Evolutionary conservation across 2,888 invertebrate species (phyloP), one percentile per base, ranked within the genome.

Genomic region (Diadromus collaris): DNA sequence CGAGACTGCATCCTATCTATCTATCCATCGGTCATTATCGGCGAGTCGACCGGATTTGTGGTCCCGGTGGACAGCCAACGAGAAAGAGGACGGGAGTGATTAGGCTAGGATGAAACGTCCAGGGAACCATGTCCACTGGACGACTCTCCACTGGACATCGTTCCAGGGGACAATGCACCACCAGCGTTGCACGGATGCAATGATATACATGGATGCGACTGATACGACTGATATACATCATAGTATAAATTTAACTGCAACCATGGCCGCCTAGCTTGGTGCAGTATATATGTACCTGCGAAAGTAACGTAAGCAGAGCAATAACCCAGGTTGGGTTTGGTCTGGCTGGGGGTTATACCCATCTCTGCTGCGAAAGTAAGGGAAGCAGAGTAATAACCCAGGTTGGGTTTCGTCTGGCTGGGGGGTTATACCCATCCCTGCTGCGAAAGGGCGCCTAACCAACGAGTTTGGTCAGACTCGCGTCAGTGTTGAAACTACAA

Each of bases 21-120:
- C 54, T 29, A 60, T 70, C 70, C 27, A 60, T 70, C 70, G 70
- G 60, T 70, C 70, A 70, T 70, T 70, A 70, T 60, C 70, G 60
- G 48, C 46, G 32, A 69, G 69, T 44, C 41, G 56, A 58, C 29
- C 16, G 69, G 29, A 41, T 69, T 67, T 56, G 58, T 69, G 58
- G 58, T 44, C 54, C 34, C 24, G 67, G 67, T 21, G 24, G 54
- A 24, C 34, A 51, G 34, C 21, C 38, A 27, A 51, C 41, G 41
- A 56, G 41, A 32, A 58, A 24, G 21, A 58, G 48, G 16, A 48
- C 19, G 60, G 44, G 60, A 60, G 48, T 58, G 58, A 69, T 69
- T 58, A 48, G 9, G 24, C 58, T 46, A 58, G 44, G 56, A 69
- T 69, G 38, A 38, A 58, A 44, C 38, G 69, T n/a, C n/a, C n/a